phyloP scores from a whole-genome alignment of 2,797 vertebrate species.

The Nyctalus aviator region DNA sequence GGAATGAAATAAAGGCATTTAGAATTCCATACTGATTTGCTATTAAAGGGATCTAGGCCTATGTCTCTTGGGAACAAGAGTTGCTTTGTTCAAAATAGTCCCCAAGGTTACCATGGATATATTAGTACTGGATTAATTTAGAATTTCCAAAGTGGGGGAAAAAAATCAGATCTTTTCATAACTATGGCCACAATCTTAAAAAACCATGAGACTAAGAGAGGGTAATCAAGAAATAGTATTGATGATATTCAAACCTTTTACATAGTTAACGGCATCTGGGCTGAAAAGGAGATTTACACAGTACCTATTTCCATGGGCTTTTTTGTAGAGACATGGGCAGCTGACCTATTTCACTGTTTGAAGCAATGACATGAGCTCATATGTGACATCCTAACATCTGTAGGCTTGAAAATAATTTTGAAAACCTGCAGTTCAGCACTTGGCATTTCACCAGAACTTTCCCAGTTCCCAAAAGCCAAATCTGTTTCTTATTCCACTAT shows the following conservation, averaged over 20 bases:
- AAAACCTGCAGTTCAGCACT: constrained; percentile 24
- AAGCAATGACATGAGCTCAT: background rate
- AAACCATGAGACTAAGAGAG: background rate
- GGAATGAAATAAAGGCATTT: background rate
- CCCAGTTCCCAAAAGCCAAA: background rate
- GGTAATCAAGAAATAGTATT: background rate
- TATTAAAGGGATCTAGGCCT: background rate
- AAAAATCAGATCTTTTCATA: background rate
- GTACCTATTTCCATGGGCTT: background rate
- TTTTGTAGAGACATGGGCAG: background rate
- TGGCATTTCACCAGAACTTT: constrained; percentile 34
- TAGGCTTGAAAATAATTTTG: constrained; percentile 23
- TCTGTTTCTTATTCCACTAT: background rate
- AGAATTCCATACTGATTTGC: background rate
- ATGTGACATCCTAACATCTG: background rate
- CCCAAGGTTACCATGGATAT: background rate
- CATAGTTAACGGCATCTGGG: background rate
- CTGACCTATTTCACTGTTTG: background rate
- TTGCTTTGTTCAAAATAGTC: background rate
- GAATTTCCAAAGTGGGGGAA: constrained; percentile 2
- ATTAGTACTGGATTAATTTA: background rate
- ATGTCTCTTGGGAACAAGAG: background rate
- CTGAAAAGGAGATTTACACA: background rate
- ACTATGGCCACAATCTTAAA: background rate
- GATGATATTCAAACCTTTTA: background rate